Conservation (phyloP, 1,140 invertebrate genomes). For the Adelges cooleyi region DNA sequence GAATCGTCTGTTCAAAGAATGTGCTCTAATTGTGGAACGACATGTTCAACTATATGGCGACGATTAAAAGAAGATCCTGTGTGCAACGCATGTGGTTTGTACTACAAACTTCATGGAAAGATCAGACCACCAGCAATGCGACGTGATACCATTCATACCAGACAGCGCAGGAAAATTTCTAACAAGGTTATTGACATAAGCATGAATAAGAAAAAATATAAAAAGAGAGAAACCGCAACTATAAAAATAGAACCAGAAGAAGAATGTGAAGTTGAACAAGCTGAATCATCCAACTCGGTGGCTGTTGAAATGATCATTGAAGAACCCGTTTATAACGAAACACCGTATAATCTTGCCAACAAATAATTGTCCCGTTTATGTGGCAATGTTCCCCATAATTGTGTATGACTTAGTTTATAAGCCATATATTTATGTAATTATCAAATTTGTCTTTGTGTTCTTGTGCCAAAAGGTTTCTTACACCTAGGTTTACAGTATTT, state of each 20-base stretch:
- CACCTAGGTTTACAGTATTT: too few relatives aligned
- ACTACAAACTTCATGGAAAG: slow-evolving; percentile 29
- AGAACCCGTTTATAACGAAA: background rate
- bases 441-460: background rate
- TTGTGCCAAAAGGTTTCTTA: background rate
- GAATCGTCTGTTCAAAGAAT: slow-evolving; percentile 26
- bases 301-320: slow-evolving; percentile 7
- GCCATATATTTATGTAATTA: background rate
- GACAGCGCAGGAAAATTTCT: slow-evolving; percentile 27
- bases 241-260: background rate
- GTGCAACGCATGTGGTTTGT: slow-evolving; percentile 29
- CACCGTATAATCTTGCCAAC: slow-evolving; percentile 1
- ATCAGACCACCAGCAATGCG: slow-evolving; percentile 26
- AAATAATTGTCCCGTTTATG: background rate
- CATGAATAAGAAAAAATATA: slow-evolving; percentile 26
- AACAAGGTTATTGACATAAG: slow-evolving; percentile 23
- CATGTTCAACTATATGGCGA: slow-evolving; percentile 28
- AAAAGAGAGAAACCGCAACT: slow-evolving; percentile 4
- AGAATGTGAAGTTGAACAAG: slow-evolving; percentile 15
- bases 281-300: background rate
- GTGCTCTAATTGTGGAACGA: slow-evolving; percentile 26
- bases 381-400: background rate
- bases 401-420: background rate
- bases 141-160: slow-evolving; percentile 26
- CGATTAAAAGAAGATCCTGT: slow-evolving; percentile 24